phyloP scores from a whole-genome alignment of 2,797 vertebrate species.

The Amphiprion clarkii region DNA sequence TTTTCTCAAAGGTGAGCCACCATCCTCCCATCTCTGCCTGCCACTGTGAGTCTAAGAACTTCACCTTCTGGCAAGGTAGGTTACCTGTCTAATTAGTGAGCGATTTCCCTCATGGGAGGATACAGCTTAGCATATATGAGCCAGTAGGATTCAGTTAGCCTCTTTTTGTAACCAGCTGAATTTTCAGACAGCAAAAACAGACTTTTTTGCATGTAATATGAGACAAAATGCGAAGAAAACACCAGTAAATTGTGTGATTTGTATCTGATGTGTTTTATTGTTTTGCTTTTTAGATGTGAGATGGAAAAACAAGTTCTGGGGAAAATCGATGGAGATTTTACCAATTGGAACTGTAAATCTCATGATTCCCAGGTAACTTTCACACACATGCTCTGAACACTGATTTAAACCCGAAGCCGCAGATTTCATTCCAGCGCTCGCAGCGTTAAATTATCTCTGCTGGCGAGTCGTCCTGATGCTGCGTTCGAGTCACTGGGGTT shows the following conservation, averaged over 20 bases:
- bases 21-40: slow-evolving; percentile 98
- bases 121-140: slow-evolving; percentile 13
- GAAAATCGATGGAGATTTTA: slow-evolving; percentile 99
- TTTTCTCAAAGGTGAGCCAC: slow-evolving; percentile 93
- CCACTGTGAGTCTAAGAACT: slow-evolving; percentile 99
- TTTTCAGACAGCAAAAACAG: background rate
- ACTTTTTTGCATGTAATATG: background rate
- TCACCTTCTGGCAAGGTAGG: slow-evolving; percentile 99
- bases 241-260: background rate
- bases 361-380: slow-evolving; percentile 92
- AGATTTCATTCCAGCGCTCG: background rate
- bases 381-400: background rate
- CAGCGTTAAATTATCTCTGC: background rate
- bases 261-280: slow-evolving; percentile 4
- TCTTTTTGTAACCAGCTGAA: slow-evolving; percentile 26
- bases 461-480: background rate
- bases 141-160: slow-evolving; percentile 7
- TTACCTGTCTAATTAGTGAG: slow-evolving; percentile 45
- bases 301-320: slow-evolving; percentile 99
- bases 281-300: slow-evolving; percentile 90
- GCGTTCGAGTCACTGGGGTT: background rate
- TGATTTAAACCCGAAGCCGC: background rate
- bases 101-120: slow-evolving; percentile 22
- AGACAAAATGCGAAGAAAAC: background rate
- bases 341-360: slow-evolving; percentile 96